Evolutionary conservation across 2,113 vertebrate species (phyloP).

Genomic region (Setophaga kirtlandii): DNA sequence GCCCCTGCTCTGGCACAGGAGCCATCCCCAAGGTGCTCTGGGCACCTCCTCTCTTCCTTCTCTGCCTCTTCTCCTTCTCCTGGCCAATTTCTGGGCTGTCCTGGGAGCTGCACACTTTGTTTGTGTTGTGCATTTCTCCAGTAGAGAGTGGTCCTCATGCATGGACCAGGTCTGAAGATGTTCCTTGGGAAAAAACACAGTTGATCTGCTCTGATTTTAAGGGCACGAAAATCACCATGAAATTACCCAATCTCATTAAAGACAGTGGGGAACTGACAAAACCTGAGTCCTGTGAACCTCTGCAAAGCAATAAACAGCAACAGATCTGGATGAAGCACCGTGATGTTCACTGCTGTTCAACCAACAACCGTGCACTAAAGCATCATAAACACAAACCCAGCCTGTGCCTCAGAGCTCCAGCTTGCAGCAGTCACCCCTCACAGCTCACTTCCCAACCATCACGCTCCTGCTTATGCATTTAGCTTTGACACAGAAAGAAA

Average conservation of each 20-base stretch:
- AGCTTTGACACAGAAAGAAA: neutral
- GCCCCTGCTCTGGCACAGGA: neutral
- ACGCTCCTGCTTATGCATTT: neutral
- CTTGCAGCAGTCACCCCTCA: neutral
- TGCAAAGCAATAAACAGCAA: neutral
- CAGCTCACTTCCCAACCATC: neutral
- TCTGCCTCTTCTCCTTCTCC: neutral
- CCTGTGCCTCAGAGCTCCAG: neutral
- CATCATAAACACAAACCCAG: neutral
- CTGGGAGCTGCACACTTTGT: accelerated
- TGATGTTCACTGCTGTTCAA: neutral
- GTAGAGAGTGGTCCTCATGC: neutral
- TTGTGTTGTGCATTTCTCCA: neutral
- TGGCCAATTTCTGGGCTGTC: accelerated
- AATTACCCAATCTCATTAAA: neutral
- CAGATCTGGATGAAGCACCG: neutral
- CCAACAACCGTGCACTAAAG: accelerated
- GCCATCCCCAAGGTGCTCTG: neutral
- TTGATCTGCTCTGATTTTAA: neutral
- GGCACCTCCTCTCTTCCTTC: neutral
- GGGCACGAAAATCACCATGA: neutral
- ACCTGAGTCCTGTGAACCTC: neutral
- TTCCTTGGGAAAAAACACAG: neutral
- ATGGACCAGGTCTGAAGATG: neutral
- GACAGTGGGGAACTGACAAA: neutral